These are phyloP conservation scores for Drosophila miranda DNA, from an alignment of 1,140 invertebrate species.

Conservation along the genomic window DNA sequence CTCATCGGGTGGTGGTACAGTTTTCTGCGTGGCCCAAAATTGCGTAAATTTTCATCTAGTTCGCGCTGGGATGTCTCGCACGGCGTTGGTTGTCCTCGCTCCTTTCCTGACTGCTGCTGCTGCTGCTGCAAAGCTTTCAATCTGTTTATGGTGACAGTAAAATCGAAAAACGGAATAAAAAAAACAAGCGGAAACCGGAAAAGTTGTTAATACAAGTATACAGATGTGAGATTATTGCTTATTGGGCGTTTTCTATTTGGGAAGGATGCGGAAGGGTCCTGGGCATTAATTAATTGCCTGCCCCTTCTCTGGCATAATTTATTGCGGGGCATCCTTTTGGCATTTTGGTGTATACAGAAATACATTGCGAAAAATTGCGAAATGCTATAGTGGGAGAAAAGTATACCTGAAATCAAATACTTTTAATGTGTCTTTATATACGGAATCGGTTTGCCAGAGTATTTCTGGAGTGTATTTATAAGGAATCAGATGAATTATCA, in stretches of 20 bases:
- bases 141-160: conserved; percentile 45
- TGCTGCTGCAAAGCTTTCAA: conserved; percentile 38
- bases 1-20: conserved; percentile 76
- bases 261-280: background rate
- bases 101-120: conserved; percentile 25
- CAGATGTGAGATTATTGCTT: conserved; percentile 33
- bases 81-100: conserved; percentile 58
- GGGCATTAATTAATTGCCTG: conserved; percentile 40
- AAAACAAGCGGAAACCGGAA: conserved; percentile 21
- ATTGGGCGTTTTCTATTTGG: conserved; percentile 40
- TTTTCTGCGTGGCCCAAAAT: conserved; percentile 76
- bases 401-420: no score
- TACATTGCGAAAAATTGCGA: conserved; percentile 23
- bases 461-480: no score
- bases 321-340: conserved; percentile 25
- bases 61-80: conserved; percentile 69
- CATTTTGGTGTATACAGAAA: conserved; percentile 33
- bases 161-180: conserved; percentile 9
- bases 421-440: no score
- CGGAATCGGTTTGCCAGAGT: no score
- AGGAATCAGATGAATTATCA: no score
- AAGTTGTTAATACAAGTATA: conserved; percentile 10
- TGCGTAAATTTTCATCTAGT: conserved; percentile 79
- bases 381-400: background rate
- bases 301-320: conserved; percentile 25